These are phyloP conservation scores for Ornithorhynchus anatinus DNA, from an alignment of 2,113 vertebrate species.

Conservation along the genomic window DNA sequence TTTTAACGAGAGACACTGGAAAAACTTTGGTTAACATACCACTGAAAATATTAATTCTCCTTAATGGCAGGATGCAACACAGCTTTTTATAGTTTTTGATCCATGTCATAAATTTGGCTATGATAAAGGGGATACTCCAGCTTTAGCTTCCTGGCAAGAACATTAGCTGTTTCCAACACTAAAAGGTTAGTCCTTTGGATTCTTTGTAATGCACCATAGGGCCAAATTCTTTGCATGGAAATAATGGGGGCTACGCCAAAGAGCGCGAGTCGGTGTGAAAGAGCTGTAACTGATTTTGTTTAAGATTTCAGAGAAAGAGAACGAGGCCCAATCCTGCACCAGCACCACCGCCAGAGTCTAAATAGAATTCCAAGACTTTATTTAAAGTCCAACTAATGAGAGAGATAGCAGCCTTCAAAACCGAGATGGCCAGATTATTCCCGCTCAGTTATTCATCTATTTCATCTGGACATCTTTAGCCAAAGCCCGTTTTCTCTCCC, in stretches of 20 bases:
- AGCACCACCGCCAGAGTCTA: neutral
- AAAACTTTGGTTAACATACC: slow-evolving; percentile 76
- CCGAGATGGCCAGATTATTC: neutral
- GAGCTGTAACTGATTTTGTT: slow-evolving; percentile 9
- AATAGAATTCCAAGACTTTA: neutral
- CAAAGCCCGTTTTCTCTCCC: neutral
- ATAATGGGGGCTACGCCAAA: slow-evolving; percentile 27
- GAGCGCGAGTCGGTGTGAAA: neutral
- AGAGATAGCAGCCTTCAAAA: neutral
- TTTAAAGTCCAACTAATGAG: slow-evolving; percentile 12
- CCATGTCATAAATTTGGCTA: slow-evolving; percentile 76
- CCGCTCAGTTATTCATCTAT: neutral
- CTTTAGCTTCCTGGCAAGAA: slow-evolving; percentile 70
- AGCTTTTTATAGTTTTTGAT: slow-evolving; percentile 80
- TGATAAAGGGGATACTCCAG: slow-evolving; percentile 74
- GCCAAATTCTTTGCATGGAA: slow-evolving; percentile 49
- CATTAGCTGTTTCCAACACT: slow-evolving; percentile 60
- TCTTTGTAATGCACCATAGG: slow-evolving; percentile 48
- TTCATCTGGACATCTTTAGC: neutral
- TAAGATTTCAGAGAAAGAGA: slow-evolving; percentile 4
- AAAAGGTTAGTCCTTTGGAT: slow-evolving; percentile 60
- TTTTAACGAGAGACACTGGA: slow-evolving; percentile 79
- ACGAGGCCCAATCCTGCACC: neutral
- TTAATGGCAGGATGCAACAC: slow-evolving; percentile 80
- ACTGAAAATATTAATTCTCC: slow-evolving; percentile 79